Percentiles rank a stretch among this genome's conserved stretches.
phyloP scores from a whole-genome alignment of 2,888 invertebrate genomes.

The Drosophila borborema region DNA sequence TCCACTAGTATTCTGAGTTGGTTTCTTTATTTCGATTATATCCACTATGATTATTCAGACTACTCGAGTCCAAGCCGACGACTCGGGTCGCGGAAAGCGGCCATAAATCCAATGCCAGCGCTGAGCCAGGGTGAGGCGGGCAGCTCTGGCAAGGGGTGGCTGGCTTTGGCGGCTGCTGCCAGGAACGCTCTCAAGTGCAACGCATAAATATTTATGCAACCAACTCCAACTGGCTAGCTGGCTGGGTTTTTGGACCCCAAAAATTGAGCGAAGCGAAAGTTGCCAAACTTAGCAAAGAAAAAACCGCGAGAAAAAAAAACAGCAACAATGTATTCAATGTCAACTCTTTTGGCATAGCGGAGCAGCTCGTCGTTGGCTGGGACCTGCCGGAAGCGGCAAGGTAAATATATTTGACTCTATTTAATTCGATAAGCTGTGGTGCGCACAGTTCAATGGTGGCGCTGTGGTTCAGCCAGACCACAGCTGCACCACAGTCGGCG shows the following conservation, averaged over 20 bases:
- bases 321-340: conserved; percentile 37
- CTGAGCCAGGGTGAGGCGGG: neutral
- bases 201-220: conserved; percentile 75
- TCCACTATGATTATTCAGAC: conserved; percentile 3
- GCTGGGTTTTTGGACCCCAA: conserved; percentile 67
- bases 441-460: neutral
- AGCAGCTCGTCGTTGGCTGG: conserved; percentile 9
- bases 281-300: conserved; percentile 33
- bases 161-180: conserved; percentile 13
- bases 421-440: conserved; percentile 12
- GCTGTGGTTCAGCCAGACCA: conserved; percentile 3
- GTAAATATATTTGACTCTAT: conserved; percentile 47
- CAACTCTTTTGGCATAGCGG: conserved; percentile 38
- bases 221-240: neutral
- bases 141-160: neutral
- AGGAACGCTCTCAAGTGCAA: conserved; percentile 73
- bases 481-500: conserved; percentile 23
- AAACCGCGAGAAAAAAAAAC: conserved; percentile 1
- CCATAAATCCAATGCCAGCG: conserved; percentile 62
- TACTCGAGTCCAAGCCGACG: neutral
- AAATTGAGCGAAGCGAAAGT: conserved; percentile 64
- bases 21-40: conserved; percentile 3
- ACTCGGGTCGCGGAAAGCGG: conserved; percentile 68
- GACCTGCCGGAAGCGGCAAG: conserved; percentile 59
- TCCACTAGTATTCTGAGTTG: conserved; percentile 5